Evolutionary conservation across 1,140 invertebrate species (phyloP).

Genomic region (Oncopeltus fasciatus): DNA sequence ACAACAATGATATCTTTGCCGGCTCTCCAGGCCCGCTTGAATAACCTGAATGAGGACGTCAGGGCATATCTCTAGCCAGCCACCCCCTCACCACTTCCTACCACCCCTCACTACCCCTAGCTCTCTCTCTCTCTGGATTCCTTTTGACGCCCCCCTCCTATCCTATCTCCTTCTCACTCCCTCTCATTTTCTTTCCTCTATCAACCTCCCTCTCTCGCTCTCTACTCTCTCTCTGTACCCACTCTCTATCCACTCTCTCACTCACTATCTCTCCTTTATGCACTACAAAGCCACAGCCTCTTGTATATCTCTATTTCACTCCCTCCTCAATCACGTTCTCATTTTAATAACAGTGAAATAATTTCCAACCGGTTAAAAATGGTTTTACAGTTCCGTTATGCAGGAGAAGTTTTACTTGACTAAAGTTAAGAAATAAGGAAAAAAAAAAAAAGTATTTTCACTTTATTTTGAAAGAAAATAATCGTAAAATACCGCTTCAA

Average conservation of each 20-base stretch:
- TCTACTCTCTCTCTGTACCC: background rate
- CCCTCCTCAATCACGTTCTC: background rate
- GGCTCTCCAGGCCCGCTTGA: no score
- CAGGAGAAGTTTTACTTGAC: no score
- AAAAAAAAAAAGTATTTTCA: no score
- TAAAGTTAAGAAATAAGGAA: no score
- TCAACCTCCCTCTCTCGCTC: background rate
- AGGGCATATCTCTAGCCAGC: no score
- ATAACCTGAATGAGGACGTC: no score
- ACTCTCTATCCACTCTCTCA: background rate
- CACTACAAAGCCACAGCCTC: background rate
- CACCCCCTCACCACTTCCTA: background rate
- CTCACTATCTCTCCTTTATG: background rate
- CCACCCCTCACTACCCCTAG: background rate
- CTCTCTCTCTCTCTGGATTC: background rate
- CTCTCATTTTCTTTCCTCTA: constrained; percentile 15
- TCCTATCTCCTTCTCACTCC: background rate
- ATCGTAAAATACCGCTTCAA: no score
- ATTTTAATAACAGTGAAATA: no score
- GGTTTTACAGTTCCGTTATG: no score
- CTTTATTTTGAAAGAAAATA: no score
- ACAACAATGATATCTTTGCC: no score
- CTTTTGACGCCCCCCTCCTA: background rate
- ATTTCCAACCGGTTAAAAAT: no score
- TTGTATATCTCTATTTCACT: background rate